phyloP scores from a whole-genome alignment of 2,888 invertebrate species.

The Apodemia zela region DNA sequence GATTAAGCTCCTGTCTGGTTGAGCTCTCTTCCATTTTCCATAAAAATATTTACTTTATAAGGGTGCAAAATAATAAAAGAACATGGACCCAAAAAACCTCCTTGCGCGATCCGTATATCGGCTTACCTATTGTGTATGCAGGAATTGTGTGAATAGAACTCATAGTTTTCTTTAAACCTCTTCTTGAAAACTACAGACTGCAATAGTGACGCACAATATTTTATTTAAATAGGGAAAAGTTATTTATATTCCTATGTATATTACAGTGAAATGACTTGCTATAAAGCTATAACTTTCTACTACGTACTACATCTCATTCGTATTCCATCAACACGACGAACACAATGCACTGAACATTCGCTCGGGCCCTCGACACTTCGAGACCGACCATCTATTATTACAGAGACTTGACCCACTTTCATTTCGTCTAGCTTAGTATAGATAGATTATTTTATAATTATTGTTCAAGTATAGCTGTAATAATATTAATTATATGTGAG shows the following conservation, averaged over 20 bases:
- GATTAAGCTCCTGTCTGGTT: too few relatives aligned
- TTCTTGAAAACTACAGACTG: background rate
- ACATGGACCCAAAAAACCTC: too few relatives aligned
- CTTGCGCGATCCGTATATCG: too few relatives aligned
- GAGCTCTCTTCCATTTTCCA: too few relatives aligned
- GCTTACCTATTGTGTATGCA: too few relatives aligned
- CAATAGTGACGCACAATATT: background rate
- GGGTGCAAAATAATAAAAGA: too few relatives aligned
- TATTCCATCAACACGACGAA: conserved; percentile 44
- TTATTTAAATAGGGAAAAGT: conserved; percentile 23
- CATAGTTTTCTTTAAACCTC: too few relatives aligned
- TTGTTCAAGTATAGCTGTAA: conserved; percentile 29
- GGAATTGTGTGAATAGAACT: background rate
- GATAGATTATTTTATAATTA: conserved; percentile 25
- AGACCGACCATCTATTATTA: conserved; percentile 43
- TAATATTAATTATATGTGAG: conserved; percentile 22
- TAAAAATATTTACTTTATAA: too few relatives aligned
- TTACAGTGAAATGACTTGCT: conserved; percentile 32
- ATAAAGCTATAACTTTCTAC: conserved; percentile 50
- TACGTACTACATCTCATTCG: conserved; percentile 39
- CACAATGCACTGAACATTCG: conserved; percentile 40
- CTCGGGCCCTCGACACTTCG: conserved; percentile 37
- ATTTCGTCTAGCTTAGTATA: conserved; percentile 35
- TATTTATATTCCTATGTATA: conserved; percentile 23
- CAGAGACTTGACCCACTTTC: conserved; percentile 49